A percentile compares a stretch with the other conserved stretches of the same genome.
These are phyloP conservation scores for Halotydeus destructor DNA, from an alignment of 1,140 invertebrate species.

Conservation along the genomic window DNA sequence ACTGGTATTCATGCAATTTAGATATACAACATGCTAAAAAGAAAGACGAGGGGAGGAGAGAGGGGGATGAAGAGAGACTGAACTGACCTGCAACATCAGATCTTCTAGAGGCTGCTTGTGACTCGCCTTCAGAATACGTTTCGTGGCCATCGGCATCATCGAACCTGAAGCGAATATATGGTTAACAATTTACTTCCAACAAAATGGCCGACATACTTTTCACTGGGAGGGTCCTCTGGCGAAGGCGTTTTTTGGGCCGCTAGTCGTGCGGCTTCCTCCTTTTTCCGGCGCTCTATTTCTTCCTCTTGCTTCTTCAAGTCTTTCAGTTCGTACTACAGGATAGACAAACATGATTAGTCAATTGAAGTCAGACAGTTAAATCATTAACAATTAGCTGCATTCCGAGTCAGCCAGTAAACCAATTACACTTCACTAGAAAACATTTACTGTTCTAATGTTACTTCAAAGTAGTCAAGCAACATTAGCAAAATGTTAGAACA, in stretches of 20 bases:
- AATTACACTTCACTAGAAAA: neutral
- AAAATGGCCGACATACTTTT: constrained; percentile 25
- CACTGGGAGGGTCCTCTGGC: constrained; percentile 31
- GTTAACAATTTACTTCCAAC: too few relatives aligned
- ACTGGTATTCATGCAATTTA: neutral
- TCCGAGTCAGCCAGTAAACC: too few relatives aligned
- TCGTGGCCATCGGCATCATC: too few relatives aligned
- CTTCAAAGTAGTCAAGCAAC: neutral
- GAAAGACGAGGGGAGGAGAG: neutral
- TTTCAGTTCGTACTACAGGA: constrained; percentile 80
- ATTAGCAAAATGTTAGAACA: neutral
- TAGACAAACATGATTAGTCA: constrained; percentile 1
- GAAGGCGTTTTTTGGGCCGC: constrained; percentile 37
- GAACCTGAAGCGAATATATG: too few relatives aligned
- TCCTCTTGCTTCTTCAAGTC: constrained; percentile 55
- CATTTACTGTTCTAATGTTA: neutral
- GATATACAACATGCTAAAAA: neutral
- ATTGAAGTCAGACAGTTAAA: neutral
- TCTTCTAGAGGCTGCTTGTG: too few relatives aligned
- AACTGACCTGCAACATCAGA: too few relatives aligned
- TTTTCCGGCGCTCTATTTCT: constrained; percentile 39
- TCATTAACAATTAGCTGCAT: neutral
- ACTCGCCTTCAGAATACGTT: neutral
- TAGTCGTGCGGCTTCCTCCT: constrained; percentile 40
- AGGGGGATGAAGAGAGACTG: too few relatives aligned